A percentile compares a stretch with the other conserved stretches of the same genome.
These are phyloP conservation scores for Vimba vimba DNA, from an alignment of 2,113 vertebrate species.

Conservation along the genomic window DNA sequence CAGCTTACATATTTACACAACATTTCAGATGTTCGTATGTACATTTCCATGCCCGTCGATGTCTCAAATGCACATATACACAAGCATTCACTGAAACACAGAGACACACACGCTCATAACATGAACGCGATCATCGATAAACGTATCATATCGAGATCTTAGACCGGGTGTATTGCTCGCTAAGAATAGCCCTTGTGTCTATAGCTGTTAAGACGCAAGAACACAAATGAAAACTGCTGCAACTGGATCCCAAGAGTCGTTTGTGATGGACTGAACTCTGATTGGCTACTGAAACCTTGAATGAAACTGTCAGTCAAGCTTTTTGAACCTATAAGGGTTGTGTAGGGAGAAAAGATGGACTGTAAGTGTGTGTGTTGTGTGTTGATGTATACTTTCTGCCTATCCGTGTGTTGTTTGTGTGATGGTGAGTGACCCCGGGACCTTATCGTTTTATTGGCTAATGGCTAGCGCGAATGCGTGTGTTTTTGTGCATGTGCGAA, in stretches of 20 bases:
- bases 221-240: constrained; percentile 26
- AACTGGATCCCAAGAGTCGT: constrained; percentile 12
- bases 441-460: constrained; percentile 53
- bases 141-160: neutral
- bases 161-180: neutral
- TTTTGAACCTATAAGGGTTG: constrained; percentile 24
- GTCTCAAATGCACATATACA: constrained; percentile 29
- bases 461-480: constrained; percentile 43
- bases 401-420: constrained; percentile 56
- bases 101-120: constrained; percentile 12
- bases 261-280: neutral
- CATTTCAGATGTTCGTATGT: neutral
- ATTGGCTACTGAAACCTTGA: constrained; percentile 30
- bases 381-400: constrained; percentile 50
- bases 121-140: neutral
- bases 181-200: neutral
- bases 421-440: constrained; percentile 55
- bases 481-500: constrained; percentile 49
- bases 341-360: constrained; percentile 35
- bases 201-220: neutral
- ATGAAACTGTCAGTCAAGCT: constrained; percentile 37
- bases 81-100: constrained; percentile 18
- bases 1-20: constrained; percentile 31
- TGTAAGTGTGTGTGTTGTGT: constrained; percentile 16
- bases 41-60: constrained; percentile 17